Conservation (phyloP, 2,888 invertebrate genomes). For the Exephanes ischioxanthus region DNA sequence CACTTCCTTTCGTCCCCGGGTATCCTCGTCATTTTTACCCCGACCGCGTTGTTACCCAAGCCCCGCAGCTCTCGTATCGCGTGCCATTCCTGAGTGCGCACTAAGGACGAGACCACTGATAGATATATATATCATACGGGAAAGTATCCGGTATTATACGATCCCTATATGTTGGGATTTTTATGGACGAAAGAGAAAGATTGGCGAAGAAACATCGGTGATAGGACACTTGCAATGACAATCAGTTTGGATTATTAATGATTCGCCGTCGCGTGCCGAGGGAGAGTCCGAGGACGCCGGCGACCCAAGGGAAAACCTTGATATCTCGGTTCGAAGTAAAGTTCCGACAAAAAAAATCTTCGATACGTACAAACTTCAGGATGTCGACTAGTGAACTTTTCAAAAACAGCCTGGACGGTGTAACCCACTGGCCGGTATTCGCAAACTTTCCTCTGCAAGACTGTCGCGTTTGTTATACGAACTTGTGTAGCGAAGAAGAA, state of each 20-base stretch:
- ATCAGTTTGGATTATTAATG: background rate
- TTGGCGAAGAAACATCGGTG: background rate
- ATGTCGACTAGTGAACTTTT: background rate
- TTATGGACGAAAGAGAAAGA: background rate
- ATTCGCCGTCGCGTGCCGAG: background rate
- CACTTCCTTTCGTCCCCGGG: conserved; percentile 13
- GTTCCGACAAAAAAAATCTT: background rate
- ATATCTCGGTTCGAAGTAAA: background rate
- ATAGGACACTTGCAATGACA: background rate
- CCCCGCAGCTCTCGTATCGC: background rate
- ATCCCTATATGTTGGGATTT: background rate
- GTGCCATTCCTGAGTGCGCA: conserved; percentile 3
- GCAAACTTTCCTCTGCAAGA: background rate
- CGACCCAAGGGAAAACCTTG: background rate
- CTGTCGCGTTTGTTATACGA: background rate
- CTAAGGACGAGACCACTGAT: background rate
- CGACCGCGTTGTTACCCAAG: background rate
- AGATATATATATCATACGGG: conserved; percentile 1
- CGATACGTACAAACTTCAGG: background rate
- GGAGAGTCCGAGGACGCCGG: too few relatives aligned
- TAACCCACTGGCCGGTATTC: background rate
- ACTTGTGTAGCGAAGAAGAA: background rate
- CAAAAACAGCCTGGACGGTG: background rate
- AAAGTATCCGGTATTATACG: background rate
- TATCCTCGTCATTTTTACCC: conserved; percentile 34